phyloP scores from a whole-genome alignment of 2,113 vertebrate species.

The Eupsittula cactorum region DNA sequence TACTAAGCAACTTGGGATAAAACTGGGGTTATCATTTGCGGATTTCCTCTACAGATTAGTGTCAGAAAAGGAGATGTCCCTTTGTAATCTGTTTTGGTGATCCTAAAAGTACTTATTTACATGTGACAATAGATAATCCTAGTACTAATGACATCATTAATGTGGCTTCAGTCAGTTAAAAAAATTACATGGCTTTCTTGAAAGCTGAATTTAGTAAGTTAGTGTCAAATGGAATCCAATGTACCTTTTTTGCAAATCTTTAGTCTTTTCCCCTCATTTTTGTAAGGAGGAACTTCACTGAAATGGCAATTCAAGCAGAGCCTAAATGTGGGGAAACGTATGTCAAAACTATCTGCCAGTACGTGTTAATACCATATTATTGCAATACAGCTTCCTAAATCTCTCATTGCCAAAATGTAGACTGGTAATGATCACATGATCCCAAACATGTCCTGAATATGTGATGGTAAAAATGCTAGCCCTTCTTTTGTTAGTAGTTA shows the following conservation, averaged over 20 bases:
- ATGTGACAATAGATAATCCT: neutral
- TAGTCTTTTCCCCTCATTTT: neutral
- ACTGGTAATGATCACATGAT: neutral
- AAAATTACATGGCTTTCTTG: neutral
- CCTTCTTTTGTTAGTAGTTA: neutral
- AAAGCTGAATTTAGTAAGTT: neutral
- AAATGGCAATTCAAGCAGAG: neutral
- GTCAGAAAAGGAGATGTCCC: neutral
- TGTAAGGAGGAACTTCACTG: neutral
- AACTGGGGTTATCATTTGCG: neutral
- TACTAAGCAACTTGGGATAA: neutral
- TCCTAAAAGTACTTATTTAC: neutral
- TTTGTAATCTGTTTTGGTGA: neutral
- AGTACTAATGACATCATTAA: neutral
- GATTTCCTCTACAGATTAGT: neutral
- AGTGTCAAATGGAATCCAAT: neutral
- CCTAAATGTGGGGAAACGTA: neutral
- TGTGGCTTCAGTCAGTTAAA: neutral
- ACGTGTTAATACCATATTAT: neutral
- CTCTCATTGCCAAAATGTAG: neutral
- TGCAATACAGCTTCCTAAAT: neutral
- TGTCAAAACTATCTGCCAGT: neutral
- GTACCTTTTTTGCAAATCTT: neutral
- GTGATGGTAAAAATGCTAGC: neutral
- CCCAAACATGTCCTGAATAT: neutral